A percentile compares a stretch with the other conserved stretches of the same genome.
These are phyloP conservation scores for Pterobdella sp. DNA, from an alignment of 2,888 invertebrate genomes.

Conservation along the genomic window DNA sequence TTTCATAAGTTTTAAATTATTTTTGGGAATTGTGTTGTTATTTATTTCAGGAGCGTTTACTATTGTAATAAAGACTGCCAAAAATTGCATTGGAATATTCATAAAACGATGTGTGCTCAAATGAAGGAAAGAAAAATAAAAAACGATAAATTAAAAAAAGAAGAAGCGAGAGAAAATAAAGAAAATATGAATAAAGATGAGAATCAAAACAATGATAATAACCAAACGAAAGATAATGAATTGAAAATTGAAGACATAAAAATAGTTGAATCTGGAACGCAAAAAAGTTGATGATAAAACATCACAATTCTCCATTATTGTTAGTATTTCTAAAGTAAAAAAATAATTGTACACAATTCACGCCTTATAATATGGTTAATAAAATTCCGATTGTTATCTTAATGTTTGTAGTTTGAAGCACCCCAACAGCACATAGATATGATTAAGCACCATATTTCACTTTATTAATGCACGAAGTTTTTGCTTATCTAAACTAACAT, in stretches of 20 bases:
- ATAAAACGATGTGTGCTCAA: conserved; percentile 52
- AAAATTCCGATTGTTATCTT: no score
- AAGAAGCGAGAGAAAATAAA: conserved; percentile 1
- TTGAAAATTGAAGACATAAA: background rate
- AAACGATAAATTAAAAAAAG: conserved; percentile 12
- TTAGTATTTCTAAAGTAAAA: no score
- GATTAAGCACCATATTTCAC: no score
- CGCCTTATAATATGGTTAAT: no score
- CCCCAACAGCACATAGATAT: no score
- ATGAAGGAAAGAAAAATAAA: conserved; percentile 29
- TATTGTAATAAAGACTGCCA: conserved; percentile 93
- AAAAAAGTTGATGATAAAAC: no score
- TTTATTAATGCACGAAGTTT: no score
- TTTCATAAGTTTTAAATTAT: background rate
- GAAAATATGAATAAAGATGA: background rate
- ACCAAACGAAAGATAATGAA: background rate
- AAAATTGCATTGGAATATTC: conserved; percentile 62
- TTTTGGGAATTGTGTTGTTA: conserved; percentile 1
- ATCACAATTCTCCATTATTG: no score
- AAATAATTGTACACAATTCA: no score
- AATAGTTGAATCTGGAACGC: no score
- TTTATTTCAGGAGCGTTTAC: conserved; percentile 57
- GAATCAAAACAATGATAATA: background rate
- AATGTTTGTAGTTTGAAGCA: no score
- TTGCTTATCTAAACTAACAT: no score